Evolutionary conservation across 2,113 vertebrate species (phyloP), one percentile per base, ranked within the genome.

Genomic region (Lates calcarifer): DNA sequence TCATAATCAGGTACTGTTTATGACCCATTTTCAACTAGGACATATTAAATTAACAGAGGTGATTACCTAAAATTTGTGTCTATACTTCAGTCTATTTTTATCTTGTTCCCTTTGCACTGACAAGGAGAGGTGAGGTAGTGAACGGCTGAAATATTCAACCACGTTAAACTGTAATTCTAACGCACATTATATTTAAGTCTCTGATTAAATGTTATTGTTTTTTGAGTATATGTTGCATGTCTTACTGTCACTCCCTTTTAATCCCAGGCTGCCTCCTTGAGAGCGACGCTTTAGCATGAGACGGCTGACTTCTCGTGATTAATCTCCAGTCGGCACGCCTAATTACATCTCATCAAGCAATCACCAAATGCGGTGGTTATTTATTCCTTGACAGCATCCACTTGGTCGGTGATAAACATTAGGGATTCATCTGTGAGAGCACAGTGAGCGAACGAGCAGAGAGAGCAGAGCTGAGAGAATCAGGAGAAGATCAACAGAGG

Each of bases 321-420:
- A 87, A 89, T 90, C 83, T 87, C 68, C 82, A 58, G 75, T 74
- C 39, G 18, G 31, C 80, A 57, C 56, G 11, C 66, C 89, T 92
- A 91, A 93, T 90, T 91, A 90, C 60, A 73, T 78, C 80, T 90
- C 84, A 89, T 89, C 87, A 89, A 83, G 73, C 80, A 81, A 83
- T 87, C 79, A 82, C 84, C 66, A 28, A 69, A 89, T n/a, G 84
- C 22, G 26, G 77, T 43, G 85, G 68, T 82, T 89, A 77, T 90
- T 92, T 83, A 70, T 84, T 72, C 83, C 70, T 43, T 39, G 77
- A 84, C 81, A 53, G 79, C 60, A 74, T 81, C 66, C 77, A 28
- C 79, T 68, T 31, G 77, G 51, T 56, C 6, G 33, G 41, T 47
- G 62, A 75, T 60, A 58, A 89, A 89, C 77, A 69, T 49, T 29